A percentile compares a stretch with the other conserved stretches of the same genome.
Conservation (phyloP, 1,140 invertebrate genomes). For the Trichomalopsis sarcophagae region DNA sequence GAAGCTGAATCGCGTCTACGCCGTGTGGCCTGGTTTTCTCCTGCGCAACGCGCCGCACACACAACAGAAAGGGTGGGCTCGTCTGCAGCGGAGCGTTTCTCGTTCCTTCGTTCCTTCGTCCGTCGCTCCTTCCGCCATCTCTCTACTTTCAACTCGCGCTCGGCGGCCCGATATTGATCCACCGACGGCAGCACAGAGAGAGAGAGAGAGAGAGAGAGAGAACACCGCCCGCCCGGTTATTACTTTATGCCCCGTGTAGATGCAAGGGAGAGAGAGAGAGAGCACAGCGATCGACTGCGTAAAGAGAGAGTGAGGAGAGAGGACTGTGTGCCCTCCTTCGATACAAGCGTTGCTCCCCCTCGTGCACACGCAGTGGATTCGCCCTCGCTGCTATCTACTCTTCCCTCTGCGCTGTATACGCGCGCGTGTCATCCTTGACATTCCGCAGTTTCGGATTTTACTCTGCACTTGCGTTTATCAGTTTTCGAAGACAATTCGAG, state of each 20-base stretch:
- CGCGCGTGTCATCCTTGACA: background rate
- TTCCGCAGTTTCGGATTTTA: background rate
- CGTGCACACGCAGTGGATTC: background rate
- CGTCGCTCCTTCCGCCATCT: slow-evolving; percentile 36
- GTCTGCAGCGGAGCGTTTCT: slow-evolving; percentile 11
- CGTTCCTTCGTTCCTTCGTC: slow-evolving; percentile 53
- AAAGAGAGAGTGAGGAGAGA: background rate
- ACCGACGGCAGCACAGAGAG: slow-evolving; percentile 36
- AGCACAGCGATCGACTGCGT: slow-evolving; percentile 54
- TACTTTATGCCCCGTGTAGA: slow-evolving; percentile 65
- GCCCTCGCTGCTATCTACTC: background rate
- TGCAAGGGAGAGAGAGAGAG: slow-evolving; percentile 56
- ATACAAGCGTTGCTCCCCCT: background rate
- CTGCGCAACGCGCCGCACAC: background rate
- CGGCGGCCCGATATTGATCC: slow-evolving; percentile 68
- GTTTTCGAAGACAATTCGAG: too few species aligned
- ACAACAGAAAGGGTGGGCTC: background rate
- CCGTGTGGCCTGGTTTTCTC: slow-evolving; percentile 31
- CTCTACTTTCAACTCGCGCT: slow-evolving; percentile 56
- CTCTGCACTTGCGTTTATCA: background rate
- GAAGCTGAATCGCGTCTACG: background rate
- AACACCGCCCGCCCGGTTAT: slow-evolving; percentile 58
- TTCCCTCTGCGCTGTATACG: background rate
- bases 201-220: slow-evolving; percentile 16
- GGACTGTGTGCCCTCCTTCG: slow-evolving; percentile 5